A percentile compares a stretch with the other conserved stretches of the same genome.
These are phyloP conservation scores for Coelopa frigida DNA, from an alignment of 1,140 invertebrate species.

Conservation along the genomic window DNA sequence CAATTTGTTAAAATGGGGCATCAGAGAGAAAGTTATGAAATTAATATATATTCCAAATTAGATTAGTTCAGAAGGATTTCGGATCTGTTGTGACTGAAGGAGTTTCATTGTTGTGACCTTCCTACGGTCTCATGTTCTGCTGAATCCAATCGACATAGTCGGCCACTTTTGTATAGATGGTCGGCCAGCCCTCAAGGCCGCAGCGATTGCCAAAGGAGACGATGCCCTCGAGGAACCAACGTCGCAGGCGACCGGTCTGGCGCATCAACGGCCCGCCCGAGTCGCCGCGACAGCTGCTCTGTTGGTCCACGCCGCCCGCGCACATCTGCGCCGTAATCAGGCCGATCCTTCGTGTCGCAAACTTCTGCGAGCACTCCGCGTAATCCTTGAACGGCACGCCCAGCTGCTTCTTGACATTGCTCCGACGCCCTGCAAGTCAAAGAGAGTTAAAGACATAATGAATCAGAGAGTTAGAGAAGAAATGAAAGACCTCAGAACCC, in stretches of 20 bases:
- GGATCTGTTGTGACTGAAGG: no score
- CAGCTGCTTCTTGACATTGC: conserved; percentile 54
- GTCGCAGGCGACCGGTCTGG: conserved; percentile 20
- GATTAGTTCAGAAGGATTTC: no score
- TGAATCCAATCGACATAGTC: conserved; percentile 67
- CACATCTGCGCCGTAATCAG: conserved; percentile 50
- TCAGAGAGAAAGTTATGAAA: no score
- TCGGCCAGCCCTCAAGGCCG: conserved; percentile 61
- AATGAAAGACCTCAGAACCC: neutral
- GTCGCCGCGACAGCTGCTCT: conserved; percentile 66
- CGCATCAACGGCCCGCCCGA: conserved; percentile 73
- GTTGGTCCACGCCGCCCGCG: conserved; percentile 55
- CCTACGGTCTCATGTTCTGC: conserved; percentile 46
- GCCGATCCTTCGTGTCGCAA: conserved; percentile 30
- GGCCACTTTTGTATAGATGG: conserved; percentile 67
- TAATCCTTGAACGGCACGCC: conserved; percentile 48
- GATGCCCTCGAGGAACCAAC: conserved; percentile 53
- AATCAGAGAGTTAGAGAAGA: neutral
- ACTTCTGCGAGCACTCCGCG: conserved; percentile 46
- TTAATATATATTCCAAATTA: no score
- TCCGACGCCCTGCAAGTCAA: conserved; percentile 39
- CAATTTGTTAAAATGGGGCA: no score
- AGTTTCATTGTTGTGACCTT: no score
- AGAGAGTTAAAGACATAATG: neutral
- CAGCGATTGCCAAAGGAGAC: conserved; percentile 73